Percentiles rank a stretch among this genome's conserved stretches.
Evolutionary conservation across 2,113 vertebrate genomes (phyloP).

Genomic region (Cynoglossus semilaevis): DNA sequence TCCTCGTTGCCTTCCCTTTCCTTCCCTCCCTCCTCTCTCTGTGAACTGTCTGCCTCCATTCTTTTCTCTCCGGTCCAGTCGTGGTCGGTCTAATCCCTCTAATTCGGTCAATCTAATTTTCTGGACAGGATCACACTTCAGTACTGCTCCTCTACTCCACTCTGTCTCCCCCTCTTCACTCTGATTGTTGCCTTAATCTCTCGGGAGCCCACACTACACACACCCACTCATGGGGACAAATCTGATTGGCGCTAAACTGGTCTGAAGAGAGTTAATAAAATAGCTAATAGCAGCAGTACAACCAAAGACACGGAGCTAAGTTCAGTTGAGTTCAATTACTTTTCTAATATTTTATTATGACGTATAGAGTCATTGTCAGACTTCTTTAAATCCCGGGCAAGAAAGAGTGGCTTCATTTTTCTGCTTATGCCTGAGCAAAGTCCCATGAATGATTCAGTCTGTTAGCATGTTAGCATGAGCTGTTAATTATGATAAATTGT

Average conservation of each 20-base stretch:
- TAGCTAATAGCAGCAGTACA: background rate
- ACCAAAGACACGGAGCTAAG: background rate
- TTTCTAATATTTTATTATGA: too few relatives aligned
- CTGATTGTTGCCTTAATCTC: conserved; percentile 38
- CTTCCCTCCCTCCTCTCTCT: conserved; percentile 11
- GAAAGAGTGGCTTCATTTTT: too few relatives aligned
- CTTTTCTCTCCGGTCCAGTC: conserved; percentile 53
- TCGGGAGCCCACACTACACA: conserved; percentile 22
- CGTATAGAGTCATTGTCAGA: too few relatives aligned
- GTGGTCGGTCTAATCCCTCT: conserved; percentile 69
- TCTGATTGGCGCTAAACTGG: conserved; percentile 31
- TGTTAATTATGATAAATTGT: too few relatives aligned
- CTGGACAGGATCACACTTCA: conserved; percentile 59
- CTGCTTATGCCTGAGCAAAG: too few relatives aligned
- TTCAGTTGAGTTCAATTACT: conserved; percentile 1
- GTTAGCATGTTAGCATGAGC: too few relatives aligned
- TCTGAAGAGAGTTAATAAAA: conserved; percentile 9
- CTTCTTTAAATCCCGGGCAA: too few relatives aligned
- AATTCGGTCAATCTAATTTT: conserved; percentile 72
- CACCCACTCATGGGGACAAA: conserved; percentile 4
- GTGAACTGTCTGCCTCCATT: conserved; percentile 37
- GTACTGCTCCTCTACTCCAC: conserved; percentile 38
- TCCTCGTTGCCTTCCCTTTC: background rate
- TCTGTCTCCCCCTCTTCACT: conserved; percentile 35
- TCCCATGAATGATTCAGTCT: too few relatives aligned